Percentiles rank a stretch among this genome's conserved stretches.
Evolutionary conservation across 1,140 invertebrate species (phyloP).

Genomic region (Chironomus striatipennis): DNA sequence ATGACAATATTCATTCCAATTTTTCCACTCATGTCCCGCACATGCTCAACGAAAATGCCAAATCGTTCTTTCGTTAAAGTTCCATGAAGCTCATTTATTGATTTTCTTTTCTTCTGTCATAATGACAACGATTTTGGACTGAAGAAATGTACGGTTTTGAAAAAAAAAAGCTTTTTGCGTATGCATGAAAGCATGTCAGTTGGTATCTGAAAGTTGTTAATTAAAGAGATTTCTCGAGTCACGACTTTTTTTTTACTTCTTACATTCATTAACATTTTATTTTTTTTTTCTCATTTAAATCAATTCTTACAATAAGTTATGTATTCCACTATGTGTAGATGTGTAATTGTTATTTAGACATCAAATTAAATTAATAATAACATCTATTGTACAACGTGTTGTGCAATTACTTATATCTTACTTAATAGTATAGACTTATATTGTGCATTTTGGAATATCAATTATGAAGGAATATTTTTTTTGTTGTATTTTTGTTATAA

Average conservation of each 20-base stretch:
- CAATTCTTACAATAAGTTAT: no score
- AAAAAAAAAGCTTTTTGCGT: neutral
- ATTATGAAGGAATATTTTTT: neutral
- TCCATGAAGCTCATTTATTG: constrained; percentile 2
- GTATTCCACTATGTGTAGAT: no score
- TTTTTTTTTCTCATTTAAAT: neutral
- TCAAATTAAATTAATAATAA: neutral
- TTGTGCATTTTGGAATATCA: no score
- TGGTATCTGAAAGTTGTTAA: neutral
- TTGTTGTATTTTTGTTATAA: neutral
- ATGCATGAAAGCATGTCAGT: neutral
- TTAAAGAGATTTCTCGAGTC: neutral
- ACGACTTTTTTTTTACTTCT: constrained; percentile 1
- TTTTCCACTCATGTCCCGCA: neutral
- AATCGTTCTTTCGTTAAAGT: neutral
- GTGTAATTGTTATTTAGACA: neutral
- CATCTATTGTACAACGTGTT: constrained; percentile 1
- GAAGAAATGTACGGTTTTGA: neutral
- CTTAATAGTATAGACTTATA: neutral
- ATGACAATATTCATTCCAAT: neutral
- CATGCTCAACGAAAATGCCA: neutral
- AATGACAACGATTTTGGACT: neutral
- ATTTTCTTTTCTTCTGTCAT: neutral
- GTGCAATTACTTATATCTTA: constrained; percentile 5
- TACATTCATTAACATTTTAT: neutral